Conservation (phyloP, 2,888 invertebrate genomes). For the Pelosia muscerda region DNA sequence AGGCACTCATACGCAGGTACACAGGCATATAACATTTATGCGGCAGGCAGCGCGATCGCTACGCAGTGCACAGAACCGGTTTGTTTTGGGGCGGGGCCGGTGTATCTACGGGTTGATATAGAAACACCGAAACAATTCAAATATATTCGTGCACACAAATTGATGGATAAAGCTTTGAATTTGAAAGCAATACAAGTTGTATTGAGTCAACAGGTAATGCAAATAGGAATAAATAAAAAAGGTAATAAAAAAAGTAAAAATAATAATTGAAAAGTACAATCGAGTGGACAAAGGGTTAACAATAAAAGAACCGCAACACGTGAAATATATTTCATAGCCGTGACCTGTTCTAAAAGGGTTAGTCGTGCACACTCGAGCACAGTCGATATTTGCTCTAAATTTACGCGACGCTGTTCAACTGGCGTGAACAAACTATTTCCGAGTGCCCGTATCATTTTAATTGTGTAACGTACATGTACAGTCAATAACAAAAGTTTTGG, state of each 20-base stretch:
- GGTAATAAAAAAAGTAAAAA: no score
- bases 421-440: not conserved
- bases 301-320: not conserved
- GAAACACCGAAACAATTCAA: no score
- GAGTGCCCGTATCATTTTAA: not conserved
- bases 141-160: no score
- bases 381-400: constrained; percentile 44
- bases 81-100: no score
- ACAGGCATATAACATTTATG: no score
- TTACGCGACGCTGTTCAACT: constrained; percentile 27
- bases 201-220: not conserved
- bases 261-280: not conserved
- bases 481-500: no score
- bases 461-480: not conserved
- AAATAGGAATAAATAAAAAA: not conserved
- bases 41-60: no score
- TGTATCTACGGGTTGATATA: no score
- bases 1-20: no score
- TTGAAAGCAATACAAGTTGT: no score
- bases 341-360: constrained; percentile 27
- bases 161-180: no score
- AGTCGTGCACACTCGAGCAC: constrained; percentile 3
- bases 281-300: not conserved
- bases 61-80: no score
- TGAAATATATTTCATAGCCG: constrained; percentile 15